Conservation (phyloP, 2,797 vertebrate species). For the Peromyscus melanophrys region DNA sequence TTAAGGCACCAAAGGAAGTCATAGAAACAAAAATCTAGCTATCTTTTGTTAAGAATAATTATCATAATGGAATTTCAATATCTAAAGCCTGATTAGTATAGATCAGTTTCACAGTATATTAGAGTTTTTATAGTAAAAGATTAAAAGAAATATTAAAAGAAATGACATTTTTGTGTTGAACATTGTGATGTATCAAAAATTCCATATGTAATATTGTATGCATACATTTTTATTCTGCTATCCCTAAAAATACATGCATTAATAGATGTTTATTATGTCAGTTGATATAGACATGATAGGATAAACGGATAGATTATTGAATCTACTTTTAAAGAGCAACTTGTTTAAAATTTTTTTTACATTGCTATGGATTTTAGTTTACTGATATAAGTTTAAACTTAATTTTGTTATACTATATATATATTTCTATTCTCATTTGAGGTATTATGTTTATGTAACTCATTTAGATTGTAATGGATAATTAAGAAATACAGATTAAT, state of each 20-base stretch:
- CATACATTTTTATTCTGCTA: neutral
- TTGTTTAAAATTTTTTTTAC: too few species aligned
- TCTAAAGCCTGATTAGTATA: neutral
- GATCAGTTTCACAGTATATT: neutral
- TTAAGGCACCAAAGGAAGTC: slow-evolving; percentile 23
- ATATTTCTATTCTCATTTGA: too few species aligned
- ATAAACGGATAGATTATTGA: too few species aligned
- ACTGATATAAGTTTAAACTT: too few species aligned
- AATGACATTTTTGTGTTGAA: neutral
- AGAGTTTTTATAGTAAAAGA: slow-evolving; percentile 4
- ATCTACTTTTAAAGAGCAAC: too few species aligned
- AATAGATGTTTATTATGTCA: neutral
- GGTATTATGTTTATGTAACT: too few species aligned
- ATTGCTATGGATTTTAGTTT: too few species aligned
- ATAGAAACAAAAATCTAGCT: neutral
- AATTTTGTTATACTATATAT: too few species aligned
- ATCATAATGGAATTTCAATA: neutral
- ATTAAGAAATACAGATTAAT: too few species aligned
- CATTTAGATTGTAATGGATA: too few species aligned
- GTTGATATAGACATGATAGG: too few species aligned
- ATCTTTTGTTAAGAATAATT: neutral
- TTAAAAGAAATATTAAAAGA: neutral
- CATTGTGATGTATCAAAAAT: neutral
- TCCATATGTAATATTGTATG: neutral
- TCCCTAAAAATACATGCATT: neutral